Conservation (phyloP, 2,888 invertebrate species). For the Netelia fuscicornis region DNA sequence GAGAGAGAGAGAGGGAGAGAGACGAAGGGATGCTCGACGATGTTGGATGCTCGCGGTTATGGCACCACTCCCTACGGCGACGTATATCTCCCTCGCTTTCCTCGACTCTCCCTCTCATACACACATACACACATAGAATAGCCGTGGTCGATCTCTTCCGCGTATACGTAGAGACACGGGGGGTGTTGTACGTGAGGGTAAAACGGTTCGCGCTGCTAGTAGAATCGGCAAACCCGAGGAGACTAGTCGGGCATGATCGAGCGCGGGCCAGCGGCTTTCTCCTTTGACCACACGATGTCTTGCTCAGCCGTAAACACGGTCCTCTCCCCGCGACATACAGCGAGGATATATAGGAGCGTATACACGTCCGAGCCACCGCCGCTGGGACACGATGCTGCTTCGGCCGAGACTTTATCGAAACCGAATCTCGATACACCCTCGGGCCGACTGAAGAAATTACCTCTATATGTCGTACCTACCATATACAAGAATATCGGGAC, state of each 20-base stretch:
- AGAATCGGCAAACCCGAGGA: slow-evolving; percentile 1
- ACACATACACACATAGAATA: too few species aligned
- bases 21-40: slow-evolving; percentile 24
- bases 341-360: too few species aligned
- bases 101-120: neutral
- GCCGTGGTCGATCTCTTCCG: too few species aligned
- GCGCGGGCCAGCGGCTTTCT: slow-evolving; percentile 14
- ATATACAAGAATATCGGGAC: too few species aligned
- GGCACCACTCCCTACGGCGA: slow-evolving; percentile 46
- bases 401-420: too few species aligned
- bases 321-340: neutral
- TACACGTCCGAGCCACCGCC: too few species aligned
- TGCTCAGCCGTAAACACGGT: slow-evolving; percentile 3
- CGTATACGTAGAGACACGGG: neutral
- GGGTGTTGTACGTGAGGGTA: neutral
- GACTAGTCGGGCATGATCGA: slow-evolving; percentile 17
- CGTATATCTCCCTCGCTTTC: slow-evolving; percentile 52
- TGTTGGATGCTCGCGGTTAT: slow-evolving; percentile 55
- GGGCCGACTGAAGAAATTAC: too few species aligned
- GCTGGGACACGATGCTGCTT: too few species aligned
- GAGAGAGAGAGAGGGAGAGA: neutral
- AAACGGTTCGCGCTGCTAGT: slow-evolving; percentile 25
- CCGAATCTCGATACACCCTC: too few species aligned
- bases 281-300: slow-evolving; percentile 39
- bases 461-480: too few species aligned